phyloP scores from a whole-genome alignment of 1,140 invertebrate species.

The Brachionus sp. region DNA sequence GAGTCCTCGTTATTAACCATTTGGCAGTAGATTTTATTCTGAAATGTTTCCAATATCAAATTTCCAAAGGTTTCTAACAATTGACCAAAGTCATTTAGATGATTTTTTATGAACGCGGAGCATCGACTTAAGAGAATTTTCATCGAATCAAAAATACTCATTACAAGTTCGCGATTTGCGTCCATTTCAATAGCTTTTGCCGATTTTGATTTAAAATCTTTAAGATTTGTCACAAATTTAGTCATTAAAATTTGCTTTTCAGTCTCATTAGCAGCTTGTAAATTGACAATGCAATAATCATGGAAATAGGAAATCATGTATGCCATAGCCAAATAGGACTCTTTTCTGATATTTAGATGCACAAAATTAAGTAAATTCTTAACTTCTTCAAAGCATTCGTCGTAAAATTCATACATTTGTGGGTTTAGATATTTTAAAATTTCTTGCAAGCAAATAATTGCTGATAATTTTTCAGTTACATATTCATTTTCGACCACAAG shows the following conservation, averaged over 20 bases:
- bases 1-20: constrained; percentile 31
- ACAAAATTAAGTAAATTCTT: constrained; percentile 12
- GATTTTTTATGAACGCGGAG: background rate
- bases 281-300: constrained; percentile 30
- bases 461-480: constrained; percentile 28
- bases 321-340: constrained; percentile 25
- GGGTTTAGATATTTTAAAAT: constrained; percentile 27
- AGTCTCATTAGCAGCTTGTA: background rate
- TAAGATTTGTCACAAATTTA: background rate
- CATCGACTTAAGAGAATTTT: constrained; percentile 38
- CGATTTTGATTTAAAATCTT: constrained; percentile 21
- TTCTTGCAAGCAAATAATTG: constrained; percentile 32
- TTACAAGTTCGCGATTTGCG: constrained; percentile 30
- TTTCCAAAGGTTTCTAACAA: constrained; percentile 22
- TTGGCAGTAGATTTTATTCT: constrained; percentile 44
- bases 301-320: constrained; percentile 40
- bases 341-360: constrained; percentile 42
- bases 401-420: constrained; percentile 22
- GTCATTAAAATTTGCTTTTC: constrained; percentile 10
- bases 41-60: constrained; percentile 40
- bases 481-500: constrained; percentile 32
- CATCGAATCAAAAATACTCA: constrained; percentile 38
- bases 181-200: constrained; percentile 37
- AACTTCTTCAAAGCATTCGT: constrained; percentile 31
- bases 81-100: constrained; percentile 10